A percentile compares a stretch with the other conserved stretches of the same genome.
phyloP scores from a whole-genome alignment of 1,140 invertebrate genomes.

The Ridgeia piscesae region DNA sequence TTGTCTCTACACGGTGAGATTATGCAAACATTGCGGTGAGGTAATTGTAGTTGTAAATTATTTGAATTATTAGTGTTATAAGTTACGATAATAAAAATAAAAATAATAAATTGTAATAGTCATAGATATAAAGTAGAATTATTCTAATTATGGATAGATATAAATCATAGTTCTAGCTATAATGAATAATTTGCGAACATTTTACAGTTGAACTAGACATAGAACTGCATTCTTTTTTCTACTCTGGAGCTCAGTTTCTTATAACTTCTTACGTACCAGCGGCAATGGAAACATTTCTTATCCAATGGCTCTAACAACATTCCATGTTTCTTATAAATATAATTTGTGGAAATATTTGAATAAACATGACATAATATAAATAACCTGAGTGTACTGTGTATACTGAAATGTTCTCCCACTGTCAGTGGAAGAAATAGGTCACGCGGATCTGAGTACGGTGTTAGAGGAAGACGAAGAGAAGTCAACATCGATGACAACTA shows the following conservation, averaged over 20 bases:
- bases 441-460: neutral
- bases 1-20: neutral
- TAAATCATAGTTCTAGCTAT: too few species aligned
- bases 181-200: too few species aligned
- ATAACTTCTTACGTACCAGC: neutral
- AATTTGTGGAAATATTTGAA: neutral
- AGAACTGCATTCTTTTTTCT: neutral
- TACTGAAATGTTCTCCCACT: conserved; percentile 2
- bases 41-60: neutral
- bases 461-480: conserved; percentile 1
- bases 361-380: neutral
- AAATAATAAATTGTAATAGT: too few species aligned
- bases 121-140: too few species aligned
- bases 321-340: neutral
- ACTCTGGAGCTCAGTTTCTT: neutral
- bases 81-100: too few species aligned
- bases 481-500: neutral
- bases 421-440: neutral
- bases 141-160: too few species aligned
- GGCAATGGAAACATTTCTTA: neutral
- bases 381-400: neutral
- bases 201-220: neutral
- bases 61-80: neutral
- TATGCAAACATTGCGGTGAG: neutral
- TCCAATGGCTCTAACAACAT: neutral